phyloP scores from a whole-genome alignment of 2,888 invertebrate genomes.

The Sympetrum striolatum region DNA sequence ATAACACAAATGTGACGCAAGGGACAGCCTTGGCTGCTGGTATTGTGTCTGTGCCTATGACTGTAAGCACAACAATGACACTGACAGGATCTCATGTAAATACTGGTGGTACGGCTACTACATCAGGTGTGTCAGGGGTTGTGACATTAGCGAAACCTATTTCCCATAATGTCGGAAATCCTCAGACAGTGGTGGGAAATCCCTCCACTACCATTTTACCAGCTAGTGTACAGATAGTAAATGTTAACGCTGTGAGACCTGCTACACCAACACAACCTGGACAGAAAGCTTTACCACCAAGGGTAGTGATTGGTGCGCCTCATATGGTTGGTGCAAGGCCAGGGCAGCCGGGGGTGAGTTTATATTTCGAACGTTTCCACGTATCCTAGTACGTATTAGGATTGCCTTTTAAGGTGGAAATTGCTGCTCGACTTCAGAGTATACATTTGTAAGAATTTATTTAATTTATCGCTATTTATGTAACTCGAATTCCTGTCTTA shows the following conservation, averaged over 20 bases:
- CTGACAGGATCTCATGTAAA: conserved; percentile 52
- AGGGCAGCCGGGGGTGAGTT: conserved; percentile 79
- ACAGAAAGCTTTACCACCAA: conserved; percentile 79
- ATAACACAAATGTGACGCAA: conserved; percentile 51
- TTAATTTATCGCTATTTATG: too few species aligned
- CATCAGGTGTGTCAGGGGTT: conserved; percentile 67
- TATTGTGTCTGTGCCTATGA: conserved; percentile 71
- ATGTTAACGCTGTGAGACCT: conserved; percentile 73
- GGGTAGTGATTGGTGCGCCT: conserved; percentile 83
- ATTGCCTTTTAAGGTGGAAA: too few species aligned
- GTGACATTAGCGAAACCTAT: conserved; percentile 70
- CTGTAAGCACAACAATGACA: conserved; percentile 64
- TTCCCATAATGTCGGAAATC: conserved; percentile 64
- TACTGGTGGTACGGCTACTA: conserved; percentile 59
- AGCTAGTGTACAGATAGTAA: conserved; percentile 82
- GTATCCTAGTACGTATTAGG: too few species aligned
- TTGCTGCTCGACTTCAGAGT: too few species aligned
- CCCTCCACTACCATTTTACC: conserved; percentile 71
- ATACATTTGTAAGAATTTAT: too few species aligned
- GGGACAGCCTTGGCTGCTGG: conserved; percentile 55
- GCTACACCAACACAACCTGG: conserved; percentile 73
- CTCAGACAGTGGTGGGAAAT: conserved; percentile 68
- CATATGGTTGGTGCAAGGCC: conserved; percentile 83
- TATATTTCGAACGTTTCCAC: background rate
- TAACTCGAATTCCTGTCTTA: too few species aligned